Percentiles rank a stretch among this genome's conserved stretches.
These are phyloP conservation scores for Drymodes brunneopygia DNA, from an alignment of 2,113 vertebrate genomes.

Conservation along the genomic window DNA sequence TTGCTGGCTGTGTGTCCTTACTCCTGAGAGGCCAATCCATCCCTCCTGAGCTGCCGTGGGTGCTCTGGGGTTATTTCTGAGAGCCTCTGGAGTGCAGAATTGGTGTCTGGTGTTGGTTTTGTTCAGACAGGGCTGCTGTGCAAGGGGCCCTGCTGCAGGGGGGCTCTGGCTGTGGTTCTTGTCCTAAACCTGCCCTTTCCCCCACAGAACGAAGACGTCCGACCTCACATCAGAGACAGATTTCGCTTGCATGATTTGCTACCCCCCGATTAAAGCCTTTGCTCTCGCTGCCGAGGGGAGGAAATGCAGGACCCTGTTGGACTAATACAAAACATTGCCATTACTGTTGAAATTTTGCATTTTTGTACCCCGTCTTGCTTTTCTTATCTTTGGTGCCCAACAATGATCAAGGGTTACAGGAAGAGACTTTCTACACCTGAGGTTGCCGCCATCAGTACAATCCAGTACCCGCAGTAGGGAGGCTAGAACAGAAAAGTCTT, in stretches of 20 bases:
- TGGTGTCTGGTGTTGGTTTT: rapidly evolving
- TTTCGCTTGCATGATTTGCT: constrained; percentile 98
- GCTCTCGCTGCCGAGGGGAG: constrained; percentile 70
- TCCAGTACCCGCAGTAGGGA: constrained; percentile 65
- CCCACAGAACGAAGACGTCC: constrained; percentile 92
- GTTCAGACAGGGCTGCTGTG: not conserved
- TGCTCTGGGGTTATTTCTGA: rapidly evolving
- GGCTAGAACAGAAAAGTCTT: constrained; percentile 82
- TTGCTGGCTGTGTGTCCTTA: not conserved
- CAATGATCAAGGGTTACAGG: constrained; percentile 78
- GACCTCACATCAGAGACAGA: constrained; percentile 94
- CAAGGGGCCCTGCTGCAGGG: not conserved
- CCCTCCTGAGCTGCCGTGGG: rapidly evolving
- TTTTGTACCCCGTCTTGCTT: constrained; percentile 83
- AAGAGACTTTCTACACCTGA: constrained; percentile 71
- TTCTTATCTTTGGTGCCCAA: constrained; percentile 84
- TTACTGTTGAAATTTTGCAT: constrained; percentile 88
- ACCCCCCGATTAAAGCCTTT: constrained; percentile 89
- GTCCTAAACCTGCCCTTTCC: not conserved
- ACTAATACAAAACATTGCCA: constrained; percentile 92
- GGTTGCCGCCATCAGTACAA: constrained; percentile 52
- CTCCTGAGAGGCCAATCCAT: not conserved
- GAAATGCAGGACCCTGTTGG: constrained; percentile 83
- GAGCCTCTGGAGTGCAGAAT: rapidly evolving
- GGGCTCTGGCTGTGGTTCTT: rapidly evolving